phyloP scores from a whole-genome alignment of 64 coral and sea anemone genomes.

The Hydrozoanthus tunicans region DNA sequence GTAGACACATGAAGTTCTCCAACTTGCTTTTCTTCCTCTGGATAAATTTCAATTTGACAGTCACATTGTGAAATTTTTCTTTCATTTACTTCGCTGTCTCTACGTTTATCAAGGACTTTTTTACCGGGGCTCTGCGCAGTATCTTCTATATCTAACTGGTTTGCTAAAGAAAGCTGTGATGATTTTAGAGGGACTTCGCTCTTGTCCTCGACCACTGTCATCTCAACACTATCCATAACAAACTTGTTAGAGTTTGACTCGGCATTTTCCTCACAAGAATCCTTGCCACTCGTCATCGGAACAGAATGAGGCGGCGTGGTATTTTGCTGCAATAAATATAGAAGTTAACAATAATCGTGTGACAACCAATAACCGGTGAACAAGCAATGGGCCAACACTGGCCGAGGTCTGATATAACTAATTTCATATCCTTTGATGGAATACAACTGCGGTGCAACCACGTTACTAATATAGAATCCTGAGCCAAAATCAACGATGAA shows the following conservation, averaged over 20 bases:
- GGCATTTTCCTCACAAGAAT: slow-evolving; percentile 11
- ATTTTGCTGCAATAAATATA: slow-evolving; percentile 45
- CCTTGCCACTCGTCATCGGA: slow-evolving; percentile 21
- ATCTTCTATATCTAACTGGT: not conserved
- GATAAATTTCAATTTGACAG: not conserved
- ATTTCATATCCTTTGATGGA: not conserved
- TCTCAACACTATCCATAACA: not conserved
- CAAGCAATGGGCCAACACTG: not conserved
- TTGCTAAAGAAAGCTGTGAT: not conserved
- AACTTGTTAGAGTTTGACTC: not conserved
- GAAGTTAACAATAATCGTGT: not conserved
- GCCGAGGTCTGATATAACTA: slow-evolving; percentile 12
- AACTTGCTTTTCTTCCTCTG: not conserved
- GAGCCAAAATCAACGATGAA: not conserved
- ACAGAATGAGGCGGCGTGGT: not conserved
- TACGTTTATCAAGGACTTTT: not conserved
- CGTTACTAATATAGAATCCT: not conserved
- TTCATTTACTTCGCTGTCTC: not conserved
- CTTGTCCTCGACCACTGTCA: not conserved
- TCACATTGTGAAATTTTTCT: not conserved
- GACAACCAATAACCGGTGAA: not conserved
- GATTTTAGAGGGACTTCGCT: not conserved
- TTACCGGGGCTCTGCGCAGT: not conserved
- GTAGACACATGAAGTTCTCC: not conserved
- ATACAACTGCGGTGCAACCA: too few species aligned